Evolutionary conservation across 1,140 invertebrate genomes (phyloP), one percentile per base, ranked within the genome.

Genomic region (Euura saliciscinereae): DNA sequence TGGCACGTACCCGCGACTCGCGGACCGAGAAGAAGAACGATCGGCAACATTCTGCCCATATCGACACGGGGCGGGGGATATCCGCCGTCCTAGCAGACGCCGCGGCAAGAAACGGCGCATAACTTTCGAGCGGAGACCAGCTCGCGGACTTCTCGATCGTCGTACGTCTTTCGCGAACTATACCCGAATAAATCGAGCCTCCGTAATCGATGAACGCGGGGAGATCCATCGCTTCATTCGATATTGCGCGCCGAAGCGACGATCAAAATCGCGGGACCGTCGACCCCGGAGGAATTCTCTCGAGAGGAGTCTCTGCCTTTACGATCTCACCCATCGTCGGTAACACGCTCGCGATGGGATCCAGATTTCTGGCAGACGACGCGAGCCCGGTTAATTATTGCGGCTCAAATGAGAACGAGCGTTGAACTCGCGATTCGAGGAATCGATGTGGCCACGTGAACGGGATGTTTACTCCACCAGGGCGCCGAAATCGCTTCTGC

Each of bases 181-280:
- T 59, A n/a, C 51, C 51, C 51, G 8, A 59, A 11, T n/a, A n/a
- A n/a, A 59, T 11, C 51, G 10, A 11, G 13, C 51, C 28, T 28
- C 28, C 28, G 28, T 28, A 28, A 8, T 59, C 51, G 51, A 59
- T n/a, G 13, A 11, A 8, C 28, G 28, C 51, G 8, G 51, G 13
- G 13, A 59, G 51, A 59, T 59, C 51, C 51, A 59, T 59, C 13
- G 51, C 51, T 59, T 59, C 51, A 59, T 59, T 59, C 51, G 28
- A 28, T 28, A 28, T 28, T 28, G 28, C 28, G 28, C 80, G 78
- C 72, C 73, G 71, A 73, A 78, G 77, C 78, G 74, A 78, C 68
- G 75, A 76, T 72, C 75, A 73, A 76, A 77, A 76, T 74, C 74
- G 75, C 77, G 75, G 73, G 78, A 79, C 78, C 74, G 68, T 28